Evolutionary conservation across 2,888 invertebrate species (phyloP), one percentile per base, ranked within the genome.

Genomic region (Stratiomys singularior): DNA sequence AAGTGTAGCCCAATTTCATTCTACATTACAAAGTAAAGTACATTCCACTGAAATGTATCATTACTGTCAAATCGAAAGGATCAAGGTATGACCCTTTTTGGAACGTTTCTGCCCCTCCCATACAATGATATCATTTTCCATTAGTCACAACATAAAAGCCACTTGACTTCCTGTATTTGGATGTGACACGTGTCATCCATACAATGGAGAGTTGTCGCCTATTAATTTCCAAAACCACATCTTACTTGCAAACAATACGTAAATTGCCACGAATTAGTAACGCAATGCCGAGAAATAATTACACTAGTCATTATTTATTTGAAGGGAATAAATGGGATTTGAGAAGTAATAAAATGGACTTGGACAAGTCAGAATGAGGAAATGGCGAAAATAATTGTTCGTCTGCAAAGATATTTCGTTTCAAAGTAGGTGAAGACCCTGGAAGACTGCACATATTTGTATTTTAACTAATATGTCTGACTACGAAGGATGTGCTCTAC

Each of bases 141-240:
- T 74, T 74, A 74, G 74, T 74, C 58, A 74, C 60, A 74, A 74
- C 58, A 58, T 58, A 74, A 74, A 74, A 74, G 74, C 74, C 74
- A 74, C 74, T 74, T 74, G 74, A 74, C 74, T 74, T 74, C 74
- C 74, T 74, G 58, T 74, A 74, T 58, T 74, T 74, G 74, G 60
- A 58, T 74, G 58, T 44, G 74, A 60, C 74, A 74, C 74, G 74
- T 74, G 74, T 60, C 74, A 74, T 74, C 74, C 60, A 74, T 58
- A 74, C 74, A 74, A 74, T 37, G 25, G 28, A 3, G 44, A 74
- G 58, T 37, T 74, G 74, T 58, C 74, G 77, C 67, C 77, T 56
- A 77, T 77, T 77, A 77, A 77, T 77, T 60, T 25, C 74, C 21
- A 74, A 69, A 77, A 77, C 77, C 77, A 60, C 77, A 69, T 56